These are phyloP conservation scores for Sula dactylatra DNA, from an alignment of 2,113 vertebrate species.

Conservation along the genomic window DNA sequence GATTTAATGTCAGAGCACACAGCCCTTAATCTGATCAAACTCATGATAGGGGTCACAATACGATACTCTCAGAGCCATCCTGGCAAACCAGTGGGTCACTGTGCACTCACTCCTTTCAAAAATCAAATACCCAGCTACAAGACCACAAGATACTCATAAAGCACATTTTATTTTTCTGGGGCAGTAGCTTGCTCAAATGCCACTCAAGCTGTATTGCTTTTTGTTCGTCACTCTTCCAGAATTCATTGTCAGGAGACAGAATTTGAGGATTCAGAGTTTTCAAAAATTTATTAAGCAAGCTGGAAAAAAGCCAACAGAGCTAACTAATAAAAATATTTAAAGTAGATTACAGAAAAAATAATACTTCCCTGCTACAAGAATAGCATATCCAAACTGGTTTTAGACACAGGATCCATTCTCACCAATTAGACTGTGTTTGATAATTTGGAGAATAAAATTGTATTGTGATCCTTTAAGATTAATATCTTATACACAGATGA, in stretches of 20 bases:
- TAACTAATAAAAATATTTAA: not conserved
- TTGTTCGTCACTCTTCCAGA: not conserved
- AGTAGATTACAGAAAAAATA: not conserved
- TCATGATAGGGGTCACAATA: not conserved
- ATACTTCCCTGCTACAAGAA: not conserved
- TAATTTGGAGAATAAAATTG: not conserved
- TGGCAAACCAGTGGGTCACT: not conserved
- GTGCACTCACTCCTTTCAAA: not conserved
- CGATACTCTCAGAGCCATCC: not conserved
- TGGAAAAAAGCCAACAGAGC: not conserved
- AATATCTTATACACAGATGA: not conserved
- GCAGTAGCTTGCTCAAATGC: not conserved
- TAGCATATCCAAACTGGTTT: not conserved
- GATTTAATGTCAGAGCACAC: not conserved
- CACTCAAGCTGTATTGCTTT: not conserved
- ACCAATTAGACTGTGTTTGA: not conserved
- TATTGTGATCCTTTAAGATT: not conserved
- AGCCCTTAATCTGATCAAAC: not conserved
- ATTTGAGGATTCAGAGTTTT: not conserved
- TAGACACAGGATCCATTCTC: not conserved
- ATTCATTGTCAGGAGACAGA: not conserved
- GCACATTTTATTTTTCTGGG: not conserved
- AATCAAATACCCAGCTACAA: not conserved
- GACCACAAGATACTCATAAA: not conserved
- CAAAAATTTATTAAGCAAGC: not conserved